phyloP scores from a whole-genome alignment of 2,113 vertebrate genomes.

The Romanogobio albipinnatus region DNA sequence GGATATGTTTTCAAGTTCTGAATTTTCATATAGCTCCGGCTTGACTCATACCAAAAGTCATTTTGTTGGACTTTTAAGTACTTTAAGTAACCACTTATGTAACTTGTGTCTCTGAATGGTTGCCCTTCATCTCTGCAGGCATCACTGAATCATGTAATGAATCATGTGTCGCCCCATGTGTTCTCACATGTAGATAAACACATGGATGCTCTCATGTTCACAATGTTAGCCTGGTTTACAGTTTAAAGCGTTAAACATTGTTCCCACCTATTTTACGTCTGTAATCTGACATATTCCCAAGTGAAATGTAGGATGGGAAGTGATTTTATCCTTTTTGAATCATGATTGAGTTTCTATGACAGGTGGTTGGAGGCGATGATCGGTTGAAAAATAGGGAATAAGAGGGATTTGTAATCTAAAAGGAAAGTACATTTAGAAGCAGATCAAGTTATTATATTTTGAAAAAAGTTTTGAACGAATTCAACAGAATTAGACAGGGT shows the following conservation, averaged over 20 bases:
- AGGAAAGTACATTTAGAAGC: neutral
- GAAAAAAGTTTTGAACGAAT: neutral
- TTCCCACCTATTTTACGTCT: neutral
- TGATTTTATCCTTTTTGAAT: neutral
- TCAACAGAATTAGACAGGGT: neutral
- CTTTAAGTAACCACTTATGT: neutral
- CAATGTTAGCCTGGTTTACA: neutral
- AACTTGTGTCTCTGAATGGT: slow-evolving; percentile 5
- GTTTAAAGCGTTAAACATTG: neutral
- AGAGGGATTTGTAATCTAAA: neutral
- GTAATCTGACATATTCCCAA: neutral
- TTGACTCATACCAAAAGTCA: neutral
- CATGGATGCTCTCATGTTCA: neutral
- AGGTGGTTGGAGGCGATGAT: neutral
- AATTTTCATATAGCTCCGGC: neutral
- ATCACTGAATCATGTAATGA: neutral
- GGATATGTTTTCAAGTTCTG: neutral
- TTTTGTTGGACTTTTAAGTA: neutral
- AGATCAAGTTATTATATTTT: neutral
- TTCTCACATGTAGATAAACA: neutral
- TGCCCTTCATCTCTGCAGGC: neutral
- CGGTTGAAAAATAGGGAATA: too few species aligned
- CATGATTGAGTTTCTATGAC: neutral
- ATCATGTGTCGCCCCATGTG: neutral
- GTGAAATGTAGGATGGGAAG: neutral